A percentile compares a stretch with the other conserved stretches of the same genome.
Conservation (phyloP, 2,113 vertebrate genomes). For the Vulpes vulpes region DNA sequence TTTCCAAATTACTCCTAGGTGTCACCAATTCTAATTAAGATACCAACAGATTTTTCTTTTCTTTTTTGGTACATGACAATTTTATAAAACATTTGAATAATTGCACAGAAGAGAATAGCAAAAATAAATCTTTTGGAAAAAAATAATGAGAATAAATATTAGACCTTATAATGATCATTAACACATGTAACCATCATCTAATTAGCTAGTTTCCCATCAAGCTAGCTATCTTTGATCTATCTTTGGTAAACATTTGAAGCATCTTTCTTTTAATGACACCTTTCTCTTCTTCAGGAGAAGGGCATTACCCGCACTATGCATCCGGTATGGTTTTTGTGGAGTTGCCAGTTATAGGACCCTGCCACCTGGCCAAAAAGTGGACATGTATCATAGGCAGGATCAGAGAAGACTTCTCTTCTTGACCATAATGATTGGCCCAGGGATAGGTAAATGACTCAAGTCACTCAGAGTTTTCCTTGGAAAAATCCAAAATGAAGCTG, state of each 20-base stretch:
- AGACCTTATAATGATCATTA: neutral
- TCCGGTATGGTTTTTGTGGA: neutral
- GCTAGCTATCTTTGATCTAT: neutral
- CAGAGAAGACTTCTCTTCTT: neutral
- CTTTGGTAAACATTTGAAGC: neutral
- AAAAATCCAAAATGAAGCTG: conserved; percentile 7
- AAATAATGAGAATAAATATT: conserved; percentile 15
- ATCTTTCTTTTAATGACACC: neutral
- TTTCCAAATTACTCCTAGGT: neutral
- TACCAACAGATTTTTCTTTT: neutral
- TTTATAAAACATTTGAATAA: conserved; percentile 40
- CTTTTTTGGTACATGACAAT: neutral
- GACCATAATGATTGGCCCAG: neutral
- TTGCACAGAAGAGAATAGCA: neutral
- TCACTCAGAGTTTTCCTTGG: neutral
- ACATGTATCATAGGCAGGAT: neutral
- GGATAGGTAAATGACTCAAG: neutral
- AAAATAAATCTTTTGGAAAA: conserved; percentile 2
- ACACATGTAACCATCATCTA: neutral
- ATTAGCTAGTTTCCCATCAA: neutral
- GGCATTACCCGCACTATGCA: neutral
- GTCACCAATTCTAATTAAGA: conserved; percentile 53
- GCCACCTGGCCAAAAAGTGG: neutral
- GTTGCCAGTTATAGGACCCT: neutral
- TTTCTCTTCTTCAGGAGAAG: neutral